Evolutionary conservation across 2,888 invertebrate species (phyloP).

Genomic region (Zootermopsis nevadensis): DNA sequence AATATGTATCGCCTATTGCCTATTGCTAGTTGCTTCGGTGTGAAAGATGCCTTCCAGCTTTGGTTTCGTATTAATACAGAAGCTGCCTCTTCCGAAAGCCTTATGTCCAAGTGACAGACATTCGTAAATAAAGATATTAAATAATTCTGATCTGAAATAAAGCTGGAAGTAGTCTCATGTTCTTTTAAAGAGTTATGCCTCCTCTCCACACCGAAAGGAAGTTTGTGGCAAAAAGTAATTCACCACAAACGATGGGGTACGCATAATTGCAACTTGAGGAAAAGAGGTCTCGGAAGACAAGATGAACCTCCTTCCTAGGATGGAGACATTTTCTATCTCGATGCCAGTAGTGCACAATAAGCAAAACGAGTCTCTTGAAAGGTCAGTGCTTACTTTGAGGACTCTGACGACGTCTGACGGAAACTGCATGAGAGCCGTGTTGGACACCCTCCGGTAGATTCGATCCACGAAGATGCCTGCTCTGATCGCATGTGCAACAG

Average conservation of each 20-base stretch:
- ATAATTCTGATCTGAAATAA: not conserved
- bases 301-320: not conserved
- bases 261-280: not conserved
- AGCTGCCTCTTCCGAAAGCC: no score
- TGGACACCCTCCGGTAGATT: constrained; percentile 86
- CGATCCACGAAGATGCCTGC: constrained; percentile 97
- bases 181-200: not conserved
- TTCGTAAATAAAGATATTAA: no score
- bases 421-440: constrained; percentile 85
- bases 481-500: constrained; percentile 95
- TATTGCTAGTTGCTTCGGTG: no score
- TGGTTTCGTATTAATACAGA: no score
- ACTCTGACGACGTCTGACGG: constrained; percentile 87
- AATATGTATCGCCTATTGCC: no score
- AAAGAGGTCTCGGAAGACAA: not conserved
- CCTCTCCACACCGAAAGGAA: not conserved
- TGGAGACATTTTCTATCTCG: constrained; percentile 11
- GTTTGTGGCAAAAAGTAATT: not conserved
- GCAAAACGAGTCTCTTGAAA: constrained; percentile 2
- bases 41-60: no score
- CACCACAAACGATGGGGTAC: not conserved
- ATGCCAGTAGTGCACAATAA: constrained; percentile 25
- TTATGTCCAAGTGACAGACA: no score
- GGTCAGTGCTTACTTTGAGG: constrained; percentile 76
- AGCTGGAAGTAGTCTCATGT: no score